Evolutionary conservation across 2,888 invertebrate species (phyloP).

Genomic region (Salticus scenicus): DNA sequence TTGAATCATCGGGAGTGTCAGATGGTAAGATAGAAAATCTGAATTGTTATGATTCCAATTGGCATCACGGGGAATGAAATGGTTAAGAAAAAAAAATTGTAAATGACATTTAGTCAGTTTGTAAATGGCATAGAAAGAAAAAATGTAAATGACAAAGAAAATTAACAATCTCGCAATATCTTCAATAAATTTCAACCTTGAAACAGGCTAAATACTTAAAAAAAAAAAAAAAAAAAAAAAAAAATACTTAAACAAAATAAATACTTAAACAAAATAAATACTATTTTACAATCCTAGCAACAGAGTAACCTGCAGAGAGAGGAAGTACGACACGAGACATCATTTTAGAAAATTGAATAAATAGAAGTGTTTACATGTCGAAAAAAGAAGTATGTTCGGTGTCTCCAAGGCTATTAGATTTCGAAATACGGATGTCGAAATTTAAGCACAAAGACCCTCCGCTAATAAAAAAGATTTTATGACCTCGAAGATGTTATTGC

Average conservation of each 20-base stretch:
- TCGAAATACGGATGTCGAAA: constrained; percentile 5
- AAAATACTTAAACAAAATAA: neutral
- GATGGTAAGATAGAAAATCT: too few species aligned
- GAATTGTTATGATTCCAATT: too few species aligned
- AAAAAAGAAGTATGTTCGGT: neutral
- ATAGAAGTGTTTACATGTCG: neutral
- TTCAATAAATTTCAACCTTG: too few species aligned
- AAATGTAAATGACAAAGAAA: too few species aligned
- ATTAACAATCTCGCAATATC: too few species aligned
- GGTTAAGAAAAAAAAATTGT: too few species aligned
- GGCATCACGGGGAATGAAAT: too few species aligned
- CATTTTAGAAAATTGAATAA: neutral
- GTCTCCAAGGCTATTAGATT: neutral
- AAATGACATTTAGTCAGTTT: too few species aligned
- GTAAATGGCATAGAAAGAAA: too few species aligned
- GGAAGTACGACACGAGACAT: neutral
- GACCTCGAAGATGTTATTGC: neutral
- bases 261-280: neutral
- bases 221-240: neutral
- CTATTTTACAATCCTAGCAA: neutral
- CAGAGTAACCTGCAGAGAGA: neutral
- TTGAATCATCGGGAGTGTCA: too few species aligned
- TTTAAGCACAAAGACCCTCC: constrained; percentile 3
- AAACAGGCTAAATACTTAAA: too few species aligned
- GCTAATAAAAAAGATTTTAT: neutral